phyloP scores from a whole-genome alignment of 2,888 invertebrate genomes.

The Nineta flava region DNA sequence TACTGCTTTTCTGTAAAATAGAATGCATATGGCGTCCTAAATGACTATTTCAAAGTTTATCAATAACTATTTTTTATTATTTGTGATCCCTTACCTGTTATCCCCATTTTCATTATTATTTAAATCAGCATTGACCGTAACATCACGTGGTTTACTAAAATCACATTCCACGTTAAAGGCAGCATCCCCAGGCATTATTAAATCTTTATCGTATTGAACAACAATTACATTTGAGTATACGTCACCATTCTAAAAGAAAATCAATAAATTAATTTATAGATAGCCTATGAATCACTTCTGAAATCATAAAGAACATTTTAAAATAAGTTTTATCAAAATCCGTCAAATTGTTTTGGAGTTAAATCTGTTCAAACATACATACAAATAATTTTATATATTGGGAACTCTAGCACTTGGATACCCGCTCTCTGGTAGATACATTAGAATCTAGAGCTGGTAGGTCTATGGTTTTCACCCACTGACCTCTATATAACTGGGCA shows the following conservation, averaged over 20 bases:
- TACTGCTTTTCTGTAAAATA: constrained; percentile 4
- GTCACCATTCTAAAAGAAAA: constrained; percentile 29
- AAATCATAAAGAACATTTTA: background rate
- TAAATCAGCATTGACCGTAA: constrained; percentile 32
- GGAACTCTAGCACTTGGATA: too few species aligned
- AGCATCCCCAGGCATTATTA: constrained; percentile 46
- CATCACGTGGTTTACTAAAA: constrained; percentile 35
- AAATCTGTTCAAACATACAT: too few species aligned
- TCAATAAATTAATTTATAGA: too few species aligned
- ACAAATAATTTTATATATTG: too few species aligned
- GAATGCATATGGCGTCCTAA: background rate
- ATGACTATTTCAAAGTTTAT: constrained; percentile 7
- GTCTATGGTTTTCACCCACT: background rate
- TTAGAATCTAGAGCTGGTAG: background rate
- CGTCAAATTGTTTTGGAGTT: too few species aligned
- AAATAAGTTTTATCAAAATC: too few species aligned
- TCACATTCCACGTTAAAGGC: constrained; percentile 49
- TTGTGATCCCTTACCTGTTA: background rate
- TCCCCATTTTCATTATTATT: background rate
- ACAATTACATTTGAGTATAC: constrained; percentile 43
- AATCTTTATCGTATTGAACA: constrained; percentile 47
- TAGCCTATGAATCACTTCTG: too few species aligned
- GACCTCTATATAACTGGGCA: too few species aligned
- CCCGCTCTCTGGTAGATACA: background rate
- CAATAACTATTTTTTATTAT: too few species aligned